Conservation (phyloP, 2,888 invertebrate genomes). For the Parascotia fuliginaria region DNA sequence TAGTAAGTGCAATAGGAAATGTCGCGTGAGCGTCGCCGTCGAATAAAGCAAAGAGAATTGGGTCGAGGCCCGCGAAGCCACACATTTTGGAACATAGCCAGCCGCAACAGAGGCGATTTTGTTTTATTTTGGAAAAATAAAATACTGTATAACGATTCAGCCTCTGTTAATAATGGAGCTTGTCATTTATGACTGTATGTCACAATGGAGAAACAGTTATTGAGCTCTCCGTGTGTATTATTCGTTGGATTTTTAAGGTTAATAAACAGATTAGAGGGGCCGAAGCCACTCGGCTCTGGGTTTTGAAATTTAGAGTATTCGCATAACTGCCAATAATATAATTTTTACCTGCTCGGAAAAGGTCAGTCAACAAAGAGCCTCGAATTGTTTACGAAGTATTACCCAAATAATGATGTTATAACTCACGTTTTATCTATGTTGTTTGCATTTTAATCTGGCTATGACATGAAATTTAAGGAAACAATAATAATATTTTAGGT, state of each 20-base stretch:
- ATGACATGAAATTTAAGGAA: background rate
- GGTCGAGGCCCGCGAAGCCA: conserved; percentile 67
- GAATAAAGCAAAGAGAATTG: conserved; percentile 77
- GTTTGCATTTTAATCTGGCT: background rate
- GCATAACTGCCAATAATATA: conserved; percentile 21
- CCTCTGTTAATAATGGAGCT: conserved; percentile 44
- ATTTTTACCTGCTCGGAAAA: conserved; percentile 25
- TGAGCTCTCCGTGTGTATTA: conserved; percentile 36
- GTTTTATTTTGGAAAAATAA: conserved; percentile 72
- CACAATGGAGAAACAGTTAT: conserved; percentile 43
- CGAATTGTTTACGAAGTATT: conserved; percentile 31
- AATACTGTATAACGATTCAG: conserved; percentile 64
- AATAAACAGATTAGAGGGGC: conserved; percentile 42
- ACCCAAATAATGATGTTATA: conserved; percentile 11
- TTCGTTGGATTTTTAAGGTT: conserved; percentile 41
- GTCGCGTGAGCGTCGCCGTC: conserved; percentile 67
- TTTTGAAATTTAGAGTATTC: conserved; percentile 26
- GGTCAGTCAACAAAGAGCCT: conserved; percentile 13
- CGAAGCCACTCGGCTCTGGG: conserved; percentile 10
- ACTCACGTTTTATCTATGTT: conserved; percentile 3
- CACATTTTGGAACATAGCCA: conserved; percentile 78
- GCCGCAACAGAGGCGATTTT: conserved; percentile 62
- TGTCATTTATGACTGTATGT: conserved; percentile 42
- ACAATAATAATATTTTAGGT: background rate
- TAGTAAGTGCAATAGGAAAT: conserved; percentile 72